Evolutionary conservation across 2,113 vertebrate genomes (phyloP), one percentile per base, ranked within the genome.

Genomic region (Cyprinus carpio): DNA sequence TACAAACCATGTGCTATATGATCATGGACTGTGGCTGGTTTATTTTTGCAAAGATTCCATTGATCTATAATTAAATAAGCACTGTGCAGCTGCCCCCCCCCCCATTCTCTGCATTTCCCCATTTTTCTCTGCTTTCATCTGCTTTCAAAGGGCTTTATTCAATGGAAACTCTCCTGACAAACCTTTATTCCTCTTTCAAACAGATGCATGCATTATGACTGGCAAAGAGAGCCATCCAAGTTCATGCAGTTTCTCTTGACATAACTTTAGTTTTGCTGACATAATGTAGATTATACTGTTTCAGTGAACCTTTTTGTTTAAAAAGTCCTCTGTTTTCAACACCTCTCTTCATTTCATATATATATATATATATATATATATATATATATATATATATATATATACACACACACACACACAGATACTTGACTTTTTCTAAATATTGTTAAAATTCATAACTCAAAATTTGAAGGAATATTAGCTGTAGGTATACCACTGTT

Each of bases 91-190:
- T n/a, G n/a, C n/a, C n/a, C n/a, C n/a, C n/a, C n/a, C n/a, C n/a
- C n/a, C n/a, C 15, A 64, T 56, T 77, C 64, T 88, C 81, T 46
- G 15, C 34, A 37, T 37, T 58, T 90, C 65, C 64, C 43, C 37
- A 67, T 58, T 76, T 60, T 29, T 18, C 4, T 16, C 85, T 85
- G 15, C 81, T 75, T 92, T 92, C 85, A 69, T 87, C 84, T 76
- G 0, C 86, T 85, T 92, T 92, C 91, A 78, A 91, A 89, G 91
- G 75, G 69, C 65, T 81, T 75, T 1, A 79, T 75, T 84, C 75
- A 88, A 88, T 89, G 87, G 46, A 58, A 89, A 89, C 62, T 4
- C 29, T 88, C 86, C 92, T 93, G 92, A 94, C 90, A 43, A n/a
- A 65, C 88, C 85, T 90, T 91, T 88, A 81, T 78, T 86, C 25